These are phyloP conservation scores for Ceratosolen solmsi DNA, from an alignment of 1,140 invertebrate species.

Conservation along the genomic window DNA sequence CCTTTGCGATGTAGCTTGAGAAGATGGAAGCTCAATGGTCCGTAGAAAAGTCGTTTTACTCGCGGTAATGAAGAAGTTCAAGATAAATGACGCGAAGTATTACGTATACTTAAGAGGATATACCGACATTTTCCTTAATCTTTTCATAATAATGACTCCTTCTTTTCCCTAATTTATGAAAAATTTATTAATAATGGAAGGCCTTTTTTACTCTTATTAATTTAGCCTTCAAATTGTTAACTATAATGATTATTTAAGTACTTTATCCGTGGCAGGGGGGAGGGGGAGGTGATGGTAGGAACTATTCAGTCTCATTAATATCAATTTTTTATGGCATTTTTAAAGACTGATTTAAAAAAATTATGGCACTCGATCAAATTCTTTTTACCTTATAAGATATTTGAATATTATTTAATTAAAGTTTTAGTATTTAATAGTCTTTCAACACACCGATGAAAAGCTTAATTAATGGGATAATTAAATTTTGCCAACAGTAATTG, in stretches of 20 bases:
- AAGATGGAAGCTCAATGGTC: not conserved
- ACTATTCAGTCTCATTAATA: not conserved
- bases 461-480: too few relatives aligned
- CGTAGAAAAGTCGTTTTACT: slow-evolving; percentile 17
- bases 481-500: too few relatives aligned
- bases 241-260: not conserved
- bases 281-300: too few relatives aligned
- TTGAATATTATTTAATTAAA: too few relatives aligned
- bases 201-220: not conserved
- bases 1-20: not conserved
- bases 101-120: not conserved
- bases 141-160: not conserved
- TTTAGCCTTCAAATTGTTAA: not conserved
- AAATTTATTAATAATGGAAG: not conserved
- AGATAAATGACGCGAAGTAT: slow-evolving; percentile 28
- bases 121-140: not conserved
- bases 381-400: not conserved
- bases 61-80: slow-evolving; percentile 38
- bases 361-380: not conserved
- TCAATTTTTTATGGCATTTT: not conserved
- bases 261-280: too few relatives aligned
- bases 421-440: too few relatives aligned
- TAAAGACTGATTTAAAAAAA: not conserved
- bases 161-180: not conserved
- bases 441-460: too few relatives aligned